Conservation (phyloP, 1,140 invertebrate genomes). For the Lepidurus packardi region DNA sequence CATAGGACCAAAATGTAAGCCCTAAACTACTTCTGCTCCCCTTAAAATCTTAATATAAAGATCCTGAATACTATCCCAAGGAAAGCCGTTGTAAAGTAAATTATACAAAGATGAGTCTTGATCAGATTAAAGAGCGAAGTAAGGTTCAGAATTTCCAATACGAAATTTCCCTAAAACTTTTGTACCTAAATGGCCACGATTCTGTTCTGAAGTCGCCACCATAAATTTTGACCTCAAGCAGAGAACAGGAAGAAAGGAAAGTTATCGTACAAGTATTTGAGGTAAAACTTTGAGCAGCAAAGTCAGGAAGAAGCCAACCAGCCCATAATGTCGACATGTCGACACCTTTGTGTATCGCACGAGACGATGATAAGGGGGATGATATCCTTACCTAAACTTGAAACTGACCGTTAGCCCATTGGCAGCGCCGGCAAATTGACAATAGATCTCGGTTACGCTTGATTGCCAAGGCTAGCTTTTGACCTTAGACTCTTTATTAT, state of each 20-base stretch:
- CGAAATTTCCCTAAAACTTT: background rate
- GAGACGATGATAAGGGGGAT: background rate
- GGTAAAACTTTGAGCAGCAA: background rate
- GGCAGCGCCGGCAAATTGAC: slow-evolving; percentile 12
- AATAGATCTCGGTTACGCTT: slow-evolving; percentile 21
- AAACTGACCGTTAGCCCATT: slow-evolving; percentile 9
- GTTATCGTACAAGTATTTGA: slow-evolving; percentile 5
- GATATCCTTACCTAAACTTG: background rate
- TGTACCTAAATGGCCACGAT: background rate
- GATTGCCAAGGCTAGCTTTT: slow-evolving; percentile 11
- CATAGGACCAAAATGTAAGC: background rate
- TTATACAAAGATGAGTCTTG: background rate
- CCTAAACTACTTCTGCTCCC: background rate
- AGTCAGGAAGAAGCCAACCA: background rate
- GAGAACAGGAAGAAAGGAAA: background rate
- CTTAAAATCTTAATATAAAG: background rate
- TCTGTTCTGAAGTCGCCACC: background rate
- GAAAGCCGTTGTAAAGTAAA: background rate
- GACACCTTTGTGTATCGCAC: slow-evolving; percentile 11
- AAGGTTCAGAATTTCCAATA: background rate
- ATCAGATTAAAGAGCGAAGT: background rate
- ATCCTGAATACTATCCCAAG: background rate
- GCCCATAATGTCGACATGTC: background rate
- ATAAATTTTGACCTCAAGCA: background rate
- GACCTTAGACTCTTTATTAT: slow-evolving; percentile 15